Percentiles rank a stretch among this genome's conserved stretches.
phyloP scores from a whole-genome alignment of 2,888 invertebrate species.

The Pilophorus perplexus region DNA sequence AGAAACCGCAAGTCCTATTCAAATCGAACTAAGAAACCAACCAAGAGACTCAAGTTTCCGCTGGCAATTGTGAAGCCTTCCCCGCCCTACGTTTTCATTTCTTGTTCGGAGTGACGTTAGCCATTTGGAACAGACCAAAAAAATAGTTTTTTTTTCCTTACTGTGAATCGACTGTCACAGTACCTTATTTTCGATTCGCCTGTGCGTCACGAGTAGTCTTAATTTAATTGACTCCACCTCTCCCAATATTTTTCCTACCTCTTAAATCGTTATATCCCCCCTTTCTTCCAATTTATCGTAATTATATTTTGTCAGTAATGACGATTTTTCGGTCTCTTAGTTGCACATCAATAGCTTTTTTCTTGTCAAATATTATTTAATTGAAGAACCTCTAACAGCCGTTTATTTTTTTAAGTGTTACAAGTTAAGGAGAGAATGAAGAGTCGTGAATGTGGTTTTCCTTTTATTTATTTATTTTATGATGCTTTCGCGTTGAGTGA shows the following conservation, averaged over 20 bases:
- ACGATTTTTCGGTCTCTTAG: not conserved
- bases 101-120: not conserved
- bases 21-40: no score
- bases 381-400: conserved; percentile 11
- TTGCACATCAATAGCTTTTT: not conserved
- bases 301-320: not conserved
- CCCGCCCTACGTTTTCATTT: not conserved
- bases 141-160: conserved; percentile 12
- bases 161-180: not conserved
- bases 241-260: conserved; percentile 30
- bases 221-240: not conserved
- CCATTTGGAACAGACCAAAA: not conserved
- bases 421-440: no score
- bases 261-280: conserved; percentile 5
- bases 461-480: no score
- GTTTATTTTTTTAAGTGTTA: conserved; percentile 10
- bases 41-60: conserved; percentile 3
- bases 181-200: conserved; percentile 3
- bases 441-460: no score
- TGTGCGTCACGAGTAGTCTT: not conserved
- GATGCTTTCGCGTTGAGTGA: no score
- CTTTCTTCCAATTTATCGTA: no score
- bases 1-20: conserved; percentile 1
- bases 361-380: conserved; percentile 1
- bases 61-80: no score